These are phyloP conservation scores for Geotrupes spiniger DNA, from an alignment of 2,888 invertebrate species.

Conservation along the genomic window DNA sequence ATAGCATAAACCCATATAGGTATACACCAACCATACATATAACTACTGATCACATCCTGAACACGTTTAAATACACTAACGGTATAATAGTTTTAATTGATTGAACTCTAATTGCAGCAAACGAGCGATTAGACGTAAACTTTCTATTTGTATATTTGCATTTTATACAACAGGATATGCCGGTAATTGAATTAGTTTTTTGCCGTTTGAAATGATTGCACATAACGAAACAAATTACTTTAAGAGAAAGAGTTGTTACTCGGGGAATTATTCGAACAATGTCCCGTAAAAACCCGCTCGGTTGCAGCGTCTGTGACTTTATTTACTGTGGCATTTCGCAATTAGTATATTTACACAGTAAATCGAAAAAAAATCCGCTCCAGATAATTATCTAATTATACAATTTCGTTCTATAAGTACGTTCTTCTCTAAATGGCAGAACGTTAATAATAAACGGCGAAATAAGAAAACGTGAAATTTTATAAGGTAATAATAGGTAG, in stretches of 20 bases:
- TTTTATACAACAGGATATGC: conserved; percentile 11
- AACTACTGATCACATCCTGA: too few relatives aligned
- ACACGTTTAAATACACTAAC: too few relatives aligned
- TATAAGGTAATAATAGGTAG: background rate
- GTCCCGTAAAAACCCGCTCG: conserved; percentile 14
- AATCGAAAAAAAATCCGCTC: conserved; percentile 1
- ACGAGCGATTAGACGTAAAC: background rate
- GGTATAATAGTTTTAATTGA: too few relatives aligned
- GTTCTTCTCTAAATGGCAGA: conserved; percentile 4
- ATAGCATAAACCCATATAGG: too few relatives aligned
- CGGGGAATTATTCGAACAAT: conserved; percentile 16
- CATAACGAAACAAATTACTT: conserved; percentile 17
- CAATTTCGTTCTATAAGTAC: background rate
- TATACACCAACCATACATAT: too few relatives aligned
- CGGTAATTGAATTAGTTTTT: conserved; percentile 16
- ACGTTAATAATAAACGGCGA: background rate
- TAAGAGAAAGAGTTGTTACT: conserved; percentile 17
- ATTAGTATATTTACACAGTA: conserved; percentile 13
- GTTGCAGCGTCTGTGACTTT: conserved; percentile 13
- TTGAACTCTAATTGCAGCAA: too few relatives aligned
- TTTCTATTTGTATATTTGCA: conserved; percentile 11
- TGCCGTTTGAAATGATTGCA: conserved; percentile 16
- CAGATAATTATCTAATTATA: conserved; percentile 10
- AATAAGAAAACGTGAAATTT: conserved; percentile 5
- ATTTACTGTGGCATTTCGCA: conserved; percentile 14